phyloP scores from a whole-genome alignment of 2,888 invertebrate genomes.

The Drosophila koepferae region DNA sequence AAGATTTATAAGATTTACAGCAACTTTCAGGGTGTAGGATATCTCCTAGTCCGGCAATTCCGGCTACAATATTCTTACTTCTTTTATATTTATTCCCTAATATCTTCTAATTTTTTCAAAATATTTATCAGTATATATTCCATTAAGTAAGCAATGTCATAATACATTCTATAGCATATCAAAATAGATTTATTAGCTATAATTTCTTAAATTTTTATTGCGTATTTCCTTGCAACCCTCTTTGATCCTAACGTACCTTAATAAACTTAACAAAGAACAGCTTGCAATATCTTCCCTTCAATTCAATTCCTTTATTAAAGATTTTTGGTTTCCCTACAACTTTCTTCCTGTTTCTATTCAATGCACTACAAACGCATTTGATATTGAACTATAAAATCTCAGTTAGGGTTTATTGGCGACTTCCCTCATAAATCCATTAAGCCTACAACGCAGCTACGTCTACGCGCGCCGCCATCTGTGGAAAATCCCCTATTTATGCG shows the following conservation, averaged over 20 bases:
- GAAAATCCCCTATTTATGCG: slow-evolving; percentile 65
- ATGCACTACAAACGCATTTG: background rate
- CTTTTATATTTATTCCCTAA: too few relatives aligned
- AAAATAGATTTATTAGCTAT: background rate
- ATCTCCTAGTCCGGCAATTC: background rate
- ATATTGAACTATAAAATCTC: slow-evolving; percentile 57
- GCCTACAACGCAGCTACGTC: slow-evolving; percentile 20
- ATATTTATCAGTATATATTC: too few relatives aligned
- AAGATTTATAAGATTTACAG: too few relatives aligned
- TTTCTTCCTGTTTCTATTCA: slow-evolving; percentile 23
- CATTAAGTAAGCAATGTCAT: too few relatives aligned
- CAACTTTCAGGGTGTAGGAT: background rate
- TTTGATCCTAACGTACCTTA: background rate
- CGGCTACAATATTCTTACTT: background rate
- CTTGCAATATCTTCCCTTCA: background rate
- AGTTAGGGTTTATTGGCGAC: slow-evolving; percentile 49
- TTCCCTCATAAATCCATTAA: slow-evolving; percentile 67
- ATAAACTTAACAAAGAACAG: background rate
- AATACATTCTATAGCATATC: too few relatives aligned
- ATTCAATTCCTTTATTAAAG: background rate
- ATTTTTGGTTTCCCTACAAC: slow-evolving; percentile 11
- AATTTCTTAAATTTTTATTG: background rate
- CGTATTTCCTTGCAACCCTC: background rate
- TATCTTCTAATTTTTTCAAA: too few relatives aligned
- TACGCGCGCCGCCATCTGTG: slow-evolving; percentile 39